Evolutionary conservation across 35 echinoderm and acorn worm species (phyloP), one percentile per base, ranked within the genome.

Genomic region (Ophiothrix spiculata): DNA sequence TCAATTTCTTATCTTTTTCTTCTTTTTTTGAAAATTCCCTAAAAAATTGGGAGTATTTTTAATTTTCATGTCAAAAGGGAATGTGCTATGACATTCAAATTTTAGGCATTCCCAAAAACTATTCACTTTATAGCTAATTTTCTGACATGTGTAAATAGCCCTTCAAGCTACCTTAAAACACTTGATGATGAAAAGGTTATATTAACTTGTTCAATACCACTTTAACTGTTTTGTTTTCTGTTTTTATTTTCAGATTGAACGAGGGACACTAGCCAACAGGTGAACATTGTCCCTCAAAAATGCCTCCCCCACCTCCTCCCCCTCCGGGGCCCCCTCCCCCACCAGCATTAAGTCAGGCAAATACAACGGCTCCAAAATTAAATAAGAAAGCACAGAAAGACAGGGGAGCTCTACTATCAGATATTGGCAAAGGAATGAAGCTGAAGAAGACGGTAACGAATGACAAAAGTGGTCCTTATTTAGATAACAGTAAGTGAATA

Each of bases 361-460:
- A 97, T 79, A 35, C 56, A n/a, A 88, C 69, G 14, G 42, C 82
- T 17, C 79, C 82, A 1, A 79, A 84, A 34, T 42, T 82, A 37
- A 39, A 0, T 31, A 94, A 94, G 79, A 90, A 81, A 35, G 92
- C 77, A 34, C 38, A 38, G 75, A 87, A 87, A 41, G 56, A 39
- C 38, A 37, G 95, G 76, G 79, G 79, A 16, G 91, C 91, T 31
- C 74, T 97, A 56, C 75, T 97, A 41, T 29, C 56, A 21, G 81
- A 90, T 35, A 97, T 97, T 45, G 84, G 90, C 29, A 97, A 91
- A 45, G 95, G 95, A 39, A 39, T 49, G 54, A 97, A 75, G 49
- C 64, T 97, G 73, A 97, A 97, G 38, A 97, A 97, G 84, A 85
- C 95, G 1, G 88, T 84, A 1, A 97, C 95, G 0, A 86, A 87